Percentiles rank a stretch among this genome's conserved stretches.
Evolutionary conservation across 2,888 invertebrate genomes (phyloP).

Genomic region (Chrysina gloriosa): DNA sequence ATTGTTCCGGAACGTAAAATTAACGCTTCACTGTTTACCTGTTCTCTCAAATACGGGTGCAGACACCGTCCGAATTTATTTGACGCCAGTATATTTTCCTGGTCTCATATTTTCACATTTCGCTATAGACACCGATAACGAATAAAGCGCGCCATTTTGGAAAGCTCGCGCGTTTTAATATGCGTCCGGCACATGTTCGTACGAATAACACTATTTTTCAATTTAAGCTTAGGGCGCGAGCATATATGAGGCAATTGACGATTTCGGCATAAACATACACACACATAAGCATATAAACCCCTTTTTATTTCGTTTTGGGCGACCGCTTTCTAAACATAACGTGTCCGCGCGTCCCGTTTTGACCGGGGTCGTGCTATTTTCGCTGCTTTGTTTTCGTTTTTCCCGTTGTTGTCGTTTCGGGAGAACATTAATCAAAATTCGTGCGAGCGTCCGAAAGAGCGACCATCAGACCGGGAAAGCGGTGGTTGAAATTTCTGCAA

Average conservation of each 20-base stretch:
- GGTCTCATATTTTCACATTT: too few species aligned
- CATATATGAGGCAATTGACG: background rate
- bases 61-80: too few species aligned
- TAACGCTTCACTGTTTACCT: too few species aligned
- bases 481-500: background rate
- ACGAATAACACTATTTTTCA: slow-evolving; percentile 1
- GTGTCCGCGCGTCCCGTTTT: background rate
- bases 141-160: background rate
- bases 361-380: background rate
- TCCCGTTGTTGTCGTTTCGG: background rate
- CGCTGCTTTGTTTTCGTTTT: background rate
- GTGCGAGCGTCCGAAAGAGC: background rate
- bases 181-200: background rate
- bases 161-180: slow-evolving; percentile 3
- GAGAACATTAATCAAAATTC: slow-evolving; percentile 14
- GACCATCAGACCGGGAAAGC: background rate
- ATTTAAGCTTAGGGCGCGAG: slow-evolving; percentile 1
- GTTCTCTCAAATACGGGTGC: too few species aligned
- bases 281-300: background rate
- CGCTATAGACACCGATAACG: too few species aligned
- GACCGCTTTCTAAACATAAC: background rate
- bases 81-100: too few species aligned
- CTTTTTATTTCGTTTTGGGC: background rate
- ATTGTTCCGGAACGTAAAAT: too few species aligned
- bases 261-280: background rate